These are phyloP conservation scores for Nemoura dubitans DNA, from an alignment of 2,888 invertebrate genomes.

Conservation along the genomic window DNA sequence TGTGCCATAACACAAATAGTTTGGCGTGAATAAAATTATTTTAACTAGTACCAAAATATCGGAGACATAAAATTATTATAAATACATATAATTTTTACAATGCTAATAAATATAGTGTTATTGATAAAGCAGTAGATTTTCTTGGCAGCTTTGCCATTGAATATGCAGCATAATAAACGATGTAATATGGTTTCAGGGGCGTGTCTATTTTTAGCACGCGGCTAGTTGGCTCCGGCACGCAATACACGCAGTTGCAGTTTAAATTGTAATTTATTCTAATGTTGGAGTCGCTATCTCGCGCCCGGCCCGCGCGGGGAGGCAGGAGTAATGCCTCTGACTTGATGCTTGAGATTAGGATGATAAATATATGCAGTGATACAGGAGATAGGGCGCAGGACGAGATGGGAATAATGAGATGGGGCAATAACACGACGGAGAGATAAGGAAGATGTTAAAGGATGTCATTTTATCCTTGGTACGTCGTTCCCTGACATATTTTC, in stretches of 20 bases:
- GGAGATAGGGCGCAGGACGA: neutral
- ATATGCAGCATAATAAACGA: neutral
- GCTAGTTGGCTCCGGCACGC: neutral
- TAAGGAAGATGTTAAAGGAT: neutral
- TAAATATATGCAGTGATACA: conserved; percentile 26
- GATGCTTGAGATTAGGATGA: neutral
- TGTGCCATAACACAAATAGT: neutral
- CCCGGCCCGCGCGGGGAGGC: neutral
- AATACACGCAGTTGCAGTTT: neutral
- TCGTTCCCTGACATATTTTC: conserved; percentile 13
- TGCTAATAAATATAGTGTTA: neutral
- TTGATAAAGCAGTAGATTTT: neutral
- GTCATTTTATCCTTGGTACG: neutral
- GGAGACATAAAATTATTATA: neutral
- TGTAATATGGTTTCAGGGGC: neutral
- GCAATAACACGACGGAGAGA: neutral
- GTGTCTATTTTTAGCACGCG: neutral
- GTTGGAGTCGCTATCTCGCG: conserved; percentile 8
- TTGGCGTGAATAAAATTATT: neutral
- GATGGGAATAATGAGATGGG: conserved; percentile 30
- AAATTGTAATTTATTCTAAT: conserved; percentile 1
- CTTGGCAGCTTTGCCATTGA: neutral
- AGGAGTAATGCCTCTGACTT: conserved; percentile 8
- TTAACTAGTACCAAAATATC: neutral
- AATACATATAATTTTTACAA: neutral